Conservation (phyloP, 2,888 invertebrate species). For the Marronus borbonicus region DNA sequence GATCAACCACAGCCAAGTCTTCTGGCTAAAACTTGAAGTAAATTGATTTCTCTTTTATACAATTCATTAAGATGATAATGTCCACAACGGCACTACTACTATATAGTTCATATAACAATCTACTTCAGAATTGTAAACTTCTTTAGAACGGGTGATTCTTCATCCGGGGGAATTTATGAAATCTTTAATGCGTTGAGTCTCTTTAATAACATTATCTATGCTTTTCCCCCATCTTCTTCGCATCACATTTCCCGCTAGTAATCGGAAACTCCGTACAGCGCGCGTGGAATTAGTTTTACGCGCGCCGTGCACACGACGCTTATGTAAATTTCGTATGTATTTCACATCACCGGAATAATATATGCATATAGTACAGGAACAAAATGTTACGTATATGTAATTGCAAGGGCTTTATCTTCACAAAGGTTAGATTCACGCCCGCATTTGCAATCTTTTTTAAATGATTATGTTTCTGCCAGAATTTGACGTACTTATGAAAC, state of each 20-base stretch:
- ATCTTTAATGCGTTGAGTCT: not conserved
- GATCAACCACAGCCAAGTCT: too few species aligned
- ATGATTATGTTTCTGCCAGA: too few species aligned
- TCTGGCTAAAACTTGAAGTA: too few species aligned
- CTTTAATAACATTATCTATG: not conserved
- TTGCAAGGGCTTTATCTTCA: too few species aligned
- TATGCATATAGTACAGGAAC: not conserved
- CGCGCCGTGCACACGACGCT: not conserved
- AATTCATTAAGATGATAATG: not conserved
- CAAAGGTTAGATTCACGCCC: too few species aligned
- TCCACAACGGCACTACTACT: not conserved
- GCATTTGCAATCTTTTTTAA: too few species aligned
- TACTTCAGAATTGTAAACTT: not conserved
- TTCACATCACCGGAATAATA: not conserved
- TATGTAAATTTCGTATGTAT: conserved; percentile 8
- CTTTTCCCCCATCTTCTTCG: not conserved
- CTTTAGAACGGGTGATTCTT: not conserved
- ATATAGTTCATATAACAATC: not conserved
- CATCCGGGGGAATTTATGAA: conserved; percentile 10
- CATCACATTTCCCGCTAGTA: not conserved
- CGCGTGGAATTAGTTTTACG: not conserved
- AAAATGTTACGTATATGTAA: too few species aligned
- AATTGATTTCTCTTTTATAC: not conserved
- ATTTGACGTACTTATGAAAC: too few species aligned
- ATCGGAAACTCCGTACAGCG: not conserved